Conservation (phyloP, 2,797 vertebrate genomes). For the Oreonectes daqikongensis region DNA sequence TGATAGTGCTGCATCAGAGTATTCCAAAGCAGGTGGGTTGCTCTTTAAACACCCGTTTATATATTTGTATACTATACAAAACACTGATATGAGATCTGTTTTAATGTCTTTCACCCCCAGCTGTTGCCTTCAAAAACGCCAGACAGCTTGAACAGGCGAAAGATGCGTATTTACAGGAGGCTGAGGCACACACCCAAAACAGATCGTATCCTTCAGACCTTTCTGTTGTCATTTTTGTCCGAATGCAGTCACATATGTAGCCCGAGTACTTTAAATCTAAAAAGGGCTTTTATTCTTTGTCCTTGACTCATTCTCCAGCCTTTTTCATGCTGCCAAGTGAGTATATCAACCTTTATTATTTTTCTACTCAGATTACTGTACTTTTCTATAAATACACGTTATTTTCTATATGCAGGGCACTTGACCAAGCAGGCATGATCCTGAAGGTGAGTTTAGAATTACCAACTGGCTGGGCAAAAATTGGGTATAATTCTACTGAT, state of each 20-base stretch:
- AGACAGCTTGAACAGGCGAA: slow-evolving; percentile 87
- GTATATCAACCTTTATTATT: slow-evolving; percentile 60
- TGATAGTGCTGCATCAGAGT: slow-evolving; percentile 88
- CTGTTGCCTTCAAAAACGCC: slow-evolving; percentile 89
- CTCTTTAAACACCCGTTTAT: background rate
- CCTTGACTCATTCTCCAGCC: slow-evolving; percentile 69
- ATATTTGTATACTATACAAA: background rate
- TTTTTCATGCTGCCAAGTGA: slow-evolving; percentile 91
- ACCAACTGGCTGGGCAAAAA: too few species aligned
- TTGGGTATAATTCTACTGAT: too few species aligned
- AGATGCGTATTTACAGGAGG: slow-evolving; percentile 85
- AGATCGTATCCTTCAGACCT: slow-evolving; percentile 84
- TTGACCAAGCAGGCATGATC: slow-evolving; percentile 91
- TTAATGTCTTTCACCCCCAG: slow-evolving; percentile 68
- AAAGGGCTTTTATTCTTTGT: background rate
- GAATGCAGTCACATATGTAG: background rate
- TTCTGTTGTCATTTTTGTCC: background rate
- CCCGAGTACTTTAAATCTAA: too few species aligned
- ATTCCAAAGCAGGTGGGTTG: slow-evolving; percentile 84
- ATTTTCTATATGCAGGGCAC: slow-evolving; percentile 73
- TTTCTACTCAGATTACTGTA: background rate
- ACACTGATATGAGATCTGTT: background rate
- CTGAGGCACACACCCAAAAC: slow-evolving; percentile 82
- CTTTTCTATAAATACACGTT: background rate
- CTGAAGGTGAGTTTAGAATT: slow-evolving; percentile 77